These are phyloP conservation scores for Seira musarum DNA, from an alignment of 2,888 invertebrate species.

Conservation along the genomic window DNA sequence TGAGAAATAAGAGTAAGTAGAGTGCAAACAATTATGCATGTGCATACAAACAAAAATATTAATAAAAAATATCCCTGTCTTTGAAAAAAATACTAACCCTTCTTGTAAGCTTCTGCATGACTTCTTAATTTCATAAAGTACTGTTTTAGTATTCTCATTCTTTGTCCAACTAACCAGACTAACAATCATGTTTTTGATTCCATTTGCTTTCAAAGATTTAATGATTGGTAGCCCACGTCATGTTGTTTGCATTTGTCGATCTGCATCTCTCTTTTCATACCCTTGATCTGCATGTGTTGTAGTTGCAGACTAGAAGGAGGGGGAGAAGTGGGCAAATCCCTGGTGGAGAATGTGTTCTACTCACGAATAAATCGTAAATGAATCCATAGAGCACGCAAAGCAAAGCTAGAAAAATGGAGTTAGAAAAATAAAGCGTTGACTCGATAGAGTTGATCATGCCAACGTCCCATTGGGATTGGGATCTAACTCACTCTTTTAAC, in stretches of 20 bases:
- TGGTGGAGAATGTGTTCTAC: conserved; percentile 39
- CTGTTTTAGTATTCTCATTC: neutral
- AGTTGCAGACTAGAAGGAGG: too few relatives aligned
- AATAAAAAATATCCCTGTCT: too few relatives aligned
- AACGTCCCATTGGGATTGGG: conserved; percentile 55
- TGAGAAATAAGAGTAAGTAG: neutral
- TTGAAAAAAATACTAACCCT: too few relatives aligned
- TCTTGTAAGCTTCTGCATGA: too few relatives aligned
- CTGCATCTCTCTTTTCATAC: too few relatives aligned
- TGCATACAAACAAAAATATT: too few relatives aligned
- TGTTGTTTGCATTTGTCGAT: too few relatives aligned
- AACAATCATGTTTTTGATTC: too few relatives aligned
- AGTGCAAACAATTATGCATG: neutral
- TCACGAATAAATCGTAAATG: conserved; percentile 31
- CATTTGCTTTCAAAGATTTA: too few relatives aligned
- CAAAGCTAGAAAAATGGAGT: neutral
- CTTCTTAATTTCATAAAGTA: neutral
- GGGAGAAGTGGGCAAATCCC: conserved; percentile 16
- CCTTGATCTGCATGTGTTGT: too few relatives aligned
- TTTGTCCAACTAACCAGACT: neutral
- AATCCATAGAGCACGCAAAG: conserved; percentile 54
- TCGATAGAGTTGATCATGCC: conserved; percentile 8
- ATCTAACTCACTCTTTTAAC: conserved; percentile 24
- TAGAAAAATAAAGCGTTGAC: conserved; percentile 34
- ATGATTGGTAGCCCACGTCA: too few relatives aligned